Conservation (phyloP, 92 coral and sea anemone genomes). For the Phymanthus crucifer region DNA sequence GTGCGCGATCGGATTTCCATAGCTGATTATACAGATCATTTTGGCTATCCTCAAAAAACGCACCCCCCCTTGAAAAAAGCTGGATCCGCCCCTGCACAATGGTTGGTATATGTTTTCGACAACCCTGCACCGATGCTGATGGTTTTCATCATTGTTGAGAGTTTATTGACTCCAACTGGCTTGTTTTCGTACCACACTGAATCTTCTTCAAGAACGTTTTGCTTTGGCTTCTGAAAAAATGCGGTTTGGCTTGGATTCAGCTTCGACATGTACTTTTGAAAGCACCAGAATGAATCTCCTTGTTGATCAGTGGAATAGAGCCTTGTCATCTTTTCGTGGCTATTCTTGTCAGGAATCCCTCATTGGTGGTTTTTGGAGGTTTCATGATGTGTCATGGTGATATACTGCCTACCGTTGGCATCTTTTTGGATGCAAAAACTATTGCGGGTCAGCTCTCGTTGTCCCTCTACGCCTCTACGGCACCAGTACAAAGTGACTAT, state of each 20-base stretch:
- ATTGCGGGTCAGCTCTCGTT: neutral
- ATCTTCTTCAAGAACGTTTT: neutral
- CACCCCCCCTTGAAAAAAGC: too few relatives aligned
- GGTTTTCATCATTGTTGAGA: constrained; percentile 7
- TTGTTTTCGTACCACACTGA: constrained; percentile 15
- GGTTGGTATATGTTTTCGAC: too few relatives aligned
- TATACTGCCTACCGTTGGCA: neutral
- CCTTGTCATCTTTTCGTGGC: constrained; percentile 37
- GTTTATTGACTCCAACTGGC: constrained; percentile 16
- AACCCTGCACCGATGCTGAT: too few relatives aligned
- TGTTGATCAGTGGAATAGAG: constrained; percentile 29
- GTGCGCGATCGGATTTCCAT: too few relatives aligned
- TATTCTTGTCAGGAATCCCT: constrained; percentile 42
- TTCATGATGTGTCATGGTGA: too few relatives aligned
- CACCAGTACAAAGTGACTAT: constrained; percentile 1
- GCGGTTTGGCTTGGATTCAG: constrained; percentile 30
- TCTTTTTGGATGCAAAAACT: neutral
- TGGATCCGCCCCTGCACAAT: too few relatives aligned
- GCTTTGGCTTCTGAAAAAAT: constrained; percentile 26
- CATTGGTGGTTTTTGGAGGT: constrained; percentile 54
- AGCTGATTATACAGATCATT: too few relatives aligned
- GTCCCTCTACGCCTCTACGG: neutral
- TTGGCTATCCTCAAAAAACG: too few relatives aligned
- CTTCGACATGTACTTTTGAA: neutral
- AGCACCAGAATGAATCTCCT: constrained; percentile 10